phyloP scores from a whole-genome alignment of 2,888 invertebrate species.

The Macrophya annulata region DNA sequence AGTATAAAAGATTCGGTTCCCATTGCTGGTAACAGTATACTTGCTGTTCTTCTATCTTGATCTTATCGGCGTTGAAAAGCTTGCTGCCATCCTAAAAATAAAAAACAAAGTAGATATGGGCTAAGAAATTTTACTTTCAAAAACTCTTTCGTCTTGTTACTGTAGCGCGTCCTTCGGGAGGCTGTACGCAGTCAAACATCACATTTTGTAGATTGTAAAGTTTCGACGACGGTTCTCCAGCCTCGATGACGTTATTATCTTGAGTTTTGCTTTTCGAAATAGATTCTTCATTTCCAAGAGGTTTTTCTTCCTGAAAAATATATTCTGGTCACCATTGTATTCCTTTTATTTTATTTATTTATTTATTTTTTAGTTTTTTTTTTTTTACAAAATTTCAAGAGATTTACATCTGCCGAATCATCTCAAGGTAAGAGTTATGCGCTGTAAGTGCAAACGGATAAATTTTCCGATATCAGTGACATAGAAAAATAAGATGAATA shows the following conservation, averaged over 20 bases:
- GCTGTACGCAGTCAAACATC: slow-evolving; percentile 17
- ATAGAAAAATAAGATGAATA: background rate
- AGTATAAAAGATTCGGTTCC: slow-evolving; percentile 62
- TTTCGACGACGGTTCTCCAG: slow-evolving; percentile 28
- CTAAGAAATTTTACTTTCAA: background rate
- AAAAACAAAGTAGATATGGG: background rate
- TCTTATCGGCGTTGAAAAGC: slow-evolving; percentile 52
- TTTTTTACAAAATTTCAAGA: background rate
- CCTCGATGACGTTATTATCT: slow-evolving; percentile 29
- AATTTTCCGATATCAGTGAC: slow-evolving; percentile 54
- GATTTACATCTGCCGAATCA: slow-evolving; percentile 1
- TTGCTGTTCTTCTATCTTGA: slow-evolving; percentile 55
- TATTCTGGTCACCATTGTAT: background rate
- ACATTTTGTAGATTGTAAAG: slow-evolving; percentile 25
- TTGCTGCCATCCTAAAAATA: background rate
- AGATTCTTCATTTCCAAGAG: background rate
- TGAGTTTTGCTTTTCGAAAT: background rate
- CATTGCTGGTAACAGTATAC: slow-evolving; percentile 62
- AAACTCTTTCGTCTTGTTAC: slow-evolving; percentile 22
- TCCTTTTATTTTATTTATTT: too few relatives aligned
- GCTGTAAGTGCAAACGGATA: slow-evolving; percentile 77
- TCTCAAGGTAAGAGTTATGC: slow-evolving; percentile 79
- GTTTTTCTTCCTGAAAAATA: slow-evolving; percentile 22
- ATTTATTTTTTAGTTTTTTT: background rate
- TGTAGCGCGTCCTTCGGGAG: slow-evolving; percentile 9